Evolutionary conservation across 2,113 vertebrate genomes (phyloP).

Genomic region (Hymenochirus boettgeri): DNA sequence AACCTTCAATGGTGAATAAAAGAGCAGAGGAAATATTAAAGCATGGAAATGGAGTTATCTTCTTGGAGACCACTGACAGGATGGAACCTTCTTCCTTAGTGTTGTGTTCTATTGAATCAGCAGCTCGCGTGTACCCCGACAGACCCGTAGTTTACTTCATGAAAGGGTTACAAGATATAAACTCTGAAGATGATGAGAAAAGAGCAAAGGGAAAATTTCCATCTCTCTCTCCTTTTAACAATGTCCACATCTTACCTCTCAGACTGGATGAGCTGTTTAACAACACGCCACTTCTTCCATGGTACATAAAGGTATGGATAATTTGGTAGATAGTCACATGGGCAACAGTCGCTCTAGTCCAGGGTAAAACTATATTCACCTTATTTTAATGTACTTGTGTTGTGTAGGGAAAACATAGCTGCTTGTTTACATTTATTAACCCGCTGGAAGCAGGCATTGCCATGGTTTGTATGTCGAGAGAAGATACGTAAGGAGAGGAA

Average conservation of each 20-base stretch:
- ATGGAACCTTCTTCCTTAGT: constrained; percentile 2
- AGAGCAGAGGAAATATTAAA: not conserved
- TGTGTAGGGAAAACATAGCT: too few species aligned
- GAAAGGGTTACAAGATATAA: constrained; percentile 12
- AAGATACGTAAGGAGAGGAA: too few species aligned
- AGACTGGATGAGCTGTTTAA: constrained; percentile 9
- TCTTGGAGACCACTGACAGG: constrained; percentile 8
- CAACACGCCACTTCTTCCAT: constrained; percentile 10
- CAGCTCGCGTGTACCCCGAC: constrained; percentile 14
- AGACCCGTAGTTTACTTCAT: constrained; percentile 19
- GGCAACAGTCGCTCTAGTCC: too few species aligned
- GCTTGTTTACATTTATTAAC: too few species aligned
- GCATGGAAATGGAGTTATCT: constrained; percentile 5
- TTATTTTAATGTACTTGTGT: too few species aligned
- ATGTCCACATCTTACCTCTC: constrained; percentile 11
- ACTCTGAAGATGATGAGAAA: not conserved
- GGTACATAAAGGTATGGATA: constrained; percentile 12
- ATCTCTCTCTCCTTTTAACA: not conserved
- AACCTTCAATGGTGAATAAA: not conserved
- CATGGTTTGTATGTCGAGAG: too few species aligned
- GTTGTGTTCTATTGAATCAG: constrained; percentile 17
- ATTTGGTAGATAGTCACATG: not conserved
- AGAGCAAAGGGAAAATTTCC: not conserved
- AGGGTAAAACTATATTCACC: too few species aligned
- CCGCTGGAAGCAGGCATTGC: too few species aligned